phyloP scores from a whole-genome alignment of 2,888 invertebrate genomes.

The Parelbella ahira region DNA sequence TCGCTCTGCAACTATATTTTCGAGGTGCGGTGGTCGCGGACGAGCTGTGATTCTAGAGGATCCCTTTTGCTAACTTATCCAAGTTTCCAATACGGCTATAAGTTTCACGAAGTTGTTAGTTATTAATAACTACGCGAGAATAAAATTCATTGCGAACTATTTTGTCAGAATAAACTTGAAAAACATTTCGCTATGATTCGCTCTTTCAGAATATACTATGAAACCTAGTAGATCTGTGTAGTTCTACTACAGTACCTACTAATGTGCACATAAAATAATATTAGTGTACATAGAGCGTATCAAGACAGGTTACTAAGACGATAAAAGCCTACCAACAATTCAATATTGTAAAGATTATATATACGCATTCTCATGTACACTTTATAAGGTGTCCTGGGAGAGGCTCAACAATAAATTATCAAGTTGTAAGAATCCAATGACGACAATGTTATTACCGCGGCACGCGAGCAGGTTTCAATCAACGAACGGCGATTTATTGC shows the following conservation, averaged over 20 bases:
- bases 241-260: too few relatives aligned
- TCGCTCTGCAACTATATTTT: slow-evolving; percentile 38
- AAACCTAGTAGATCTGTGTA: too few relatives aligned
- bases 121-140: slow-evolving; percentile 4
- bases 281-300: too few relatives aligned
- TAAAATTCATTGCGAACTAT: not conserved
- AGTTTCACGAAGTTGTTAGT: slow-evolving; percentile 6
- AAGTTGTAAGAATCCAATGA: slow-evolving; percentile 3
- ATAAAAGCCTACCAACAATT: too few relatives aligned
- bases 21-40: slow-evolving; percentile 9
- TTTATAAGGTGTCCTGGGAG: not conserved
- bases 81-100: slow-evolving; percentile 10
- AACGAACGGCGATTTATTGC: slow-evolving; percentile 29
- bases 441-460: slow-evolving; percentile 26
- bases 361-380: too few relatives aligned
- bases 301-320: too few relatives aligned
- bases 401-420: slow-evolving; percentile 14
- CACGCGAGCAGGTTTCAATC: slow-evolving; percentile 30
- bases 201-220: too few relatives aligned
- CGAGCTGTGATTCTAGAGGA: slow-evolving; percentile 8
- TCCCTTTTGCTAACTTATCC: slow-evolving; percentile 3
- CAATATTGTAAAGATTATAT: too few relatives aligned
- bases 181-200: too few relatives aligned
- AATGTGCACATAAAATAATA: too few relatives aligned
- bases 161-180: too few relatives aligned